Percentiles rank a stretch among this genome's conserved stretches.
Conservation (phyloP, 64 coral and sea anemone species). For the Astreopora myriophthalma region DNA sequence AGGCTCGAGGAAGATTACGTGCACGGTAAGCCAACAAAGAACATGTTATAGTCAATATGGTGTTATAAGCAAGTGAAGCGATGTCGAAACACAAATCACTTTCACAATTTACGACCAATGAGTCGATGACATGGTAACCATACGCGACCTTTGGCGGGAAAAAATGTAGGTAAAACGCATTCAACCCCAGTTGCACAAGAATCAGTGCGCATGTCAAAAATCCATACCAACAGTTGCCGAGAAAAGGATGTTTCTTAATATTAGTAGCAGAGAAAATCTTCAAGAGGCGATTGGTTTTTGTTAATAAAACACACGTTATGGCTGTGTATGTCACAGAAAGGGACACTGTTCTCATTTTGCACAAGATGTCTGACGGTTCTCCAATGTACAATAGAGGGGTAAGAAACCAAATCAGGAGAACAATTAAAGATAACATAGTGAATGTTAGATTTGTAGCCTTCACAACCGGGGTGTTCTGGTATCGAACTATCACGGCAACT, state of each 20-base stretch:
- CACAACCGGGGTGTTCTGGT: constrained; percentile 84
- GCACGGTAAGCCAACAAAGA: constrained; percentile 69
- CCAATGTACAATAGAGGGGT: constrained; percentile 64
- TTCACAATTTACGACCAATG: constrained; percentile 39
- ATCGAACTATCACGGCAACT: constrained; percentile 67
- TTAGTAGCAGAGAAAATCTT: constrained; percentile 80
- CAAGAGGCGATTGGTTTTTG: constrained; percentile 87
- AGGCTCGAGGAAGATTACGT: constrained; percentile 65
- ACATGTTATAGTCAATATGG: constrained; percentile 39
- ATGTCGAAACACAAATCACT: constrained; percentile 50
- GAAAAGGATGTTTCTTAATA: constrained; percentile 67
- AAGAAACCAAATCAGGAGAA: constrained; percentile 71
- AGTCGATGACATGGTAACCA: not conserved
- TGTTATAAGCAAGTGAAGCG: constrained; percentile 69
- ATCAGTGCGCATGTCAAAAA: constrained; percentile 77
- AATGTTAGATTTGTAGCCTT: constrained; percentile 72
- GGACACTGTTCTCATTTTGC: constrained; percentile 56
- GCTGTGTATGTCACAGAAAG: constrained; percentile 72
- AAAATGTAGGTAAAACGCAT: constrained; percentile 31
- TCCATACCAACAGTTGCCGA: constrained; percentile 82
- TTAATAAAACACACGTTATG: constrained; percentile 78
- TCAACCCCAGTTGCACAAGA: constrained; percentile 63
- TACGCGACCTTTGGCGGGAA: constrained; percentile 57
- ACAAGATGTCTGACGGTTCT: constrained; percentile 38
- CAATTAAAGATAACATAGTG: constrained; percentile 66